Evolutionary conservation across 1,140 invertebrate species (phyloP), one percentile per base, ranked within the genome.

Genomic region (Mizuhopecten yessoensis): DNA sequence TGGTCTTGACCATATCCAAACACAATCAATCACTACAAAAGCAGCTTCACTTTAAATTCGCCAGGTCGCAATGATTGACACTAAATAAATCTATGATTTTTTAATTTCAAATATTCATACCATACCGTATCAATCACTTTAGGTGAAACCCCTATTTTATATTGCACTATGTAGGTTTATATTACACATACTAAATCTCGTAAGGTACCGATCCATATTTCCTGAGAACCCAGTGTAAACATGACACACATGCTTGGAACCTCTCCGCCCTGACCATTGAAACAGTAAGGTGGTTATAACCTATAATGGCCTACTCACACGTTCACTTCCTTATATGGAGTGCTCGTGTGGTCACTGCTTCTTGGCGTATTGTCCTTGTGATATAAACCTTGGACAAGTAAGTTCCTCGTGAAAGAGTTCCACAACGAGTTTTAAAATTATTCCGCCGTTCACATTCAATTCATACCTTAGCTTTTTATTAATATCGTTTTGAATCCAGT

Each of bases 201-300:
- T 29, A 75, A n/a, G n/a, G 57, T 29, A 29, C 57, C 57, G 57
- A 75, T 75, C 57, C 57, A 75, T 75, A 75, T 29, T 75, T 75
- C 57, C 42, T 45, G 9, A 45, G 42, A 45, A 45, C 17, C 42
- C 17, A 13, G n/a, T 29, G 23, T 75, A 75, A 29, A 75, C 57
- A 75, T n/a, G 29, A 5, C 57, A 75, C 57, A 11, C 9, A 75
- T 75, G 29, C 57, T 29, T n/a, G 57, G 57, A 75, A 75, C 57
- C 29, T 29, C n/a, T 29, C 57, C 9, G n/a, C 17, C 57, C 57
- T 29, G 57, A 7, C 57, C n/a, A 17, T 0, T 75, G 23, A 75
- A 9, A 17, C 29, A 11, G 9, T 29, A 75, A 75, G 57, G 57
- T 75, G 57, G 11, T 75, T 75, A 75, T 75, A 13, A 75, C 57